Percentiles rank a stretch among this genome's conserved stretches.
phyloP scores from a whole-genome alignment of 2,888 invertebrate genomes.

The Meandrusa payeni region DNA sequence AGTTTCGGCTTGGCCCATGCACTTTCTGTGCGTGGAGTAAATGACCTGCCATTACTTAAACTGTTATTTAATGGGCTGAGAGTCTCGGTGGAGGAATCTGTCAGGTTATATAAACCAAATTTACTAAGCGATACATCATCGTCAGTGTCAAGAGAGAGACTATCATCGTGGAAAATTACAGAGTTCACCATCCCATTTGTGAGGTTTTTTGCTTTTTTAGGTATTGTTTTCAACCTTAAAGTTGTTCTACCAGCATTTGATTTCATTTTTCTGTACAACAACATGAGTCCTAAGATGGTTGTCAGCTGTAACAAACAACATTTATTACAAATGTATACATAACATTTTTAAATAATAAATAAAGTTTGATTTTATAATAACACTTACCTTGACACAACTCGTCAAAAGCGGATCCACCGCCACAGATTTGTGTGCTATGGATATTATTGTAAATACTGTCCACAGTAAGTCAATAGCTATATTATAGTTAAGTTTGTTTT shows the following conservation, averaged over 20 bases:
- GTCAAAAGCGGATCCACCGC: conserved; percentile 45
- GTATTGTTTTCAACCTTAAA: conserved; percentile 37
- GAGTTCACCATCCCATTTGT: conserved; percentile 42
- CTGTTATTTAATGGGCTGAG: conserved; percentile 46
- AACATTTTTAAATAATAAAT: conserved; percentile 10
- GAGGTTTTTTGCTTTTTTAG: conserved; percentile 55
- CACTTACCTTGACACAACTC: conserved; percentile 62
- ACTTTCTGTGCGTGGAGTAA: conserved; percentile 55
- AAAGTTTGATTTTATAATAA: not conserved
- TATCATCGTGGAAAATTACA: conserved; percentile 50
- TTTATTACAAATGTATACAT: conserved; percentile 4
- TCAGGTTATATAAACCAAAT: conserved; percentile 64
- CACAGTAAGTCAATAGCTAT: conserved; percentile 63
- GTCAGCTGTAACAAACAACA: conserved; percentile 53
- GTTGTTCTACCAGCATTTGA: conserved; percentile 35
- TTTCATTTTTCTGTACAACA: conserved; percentile 55
- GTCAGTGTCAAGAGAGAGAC: conserved; percentile 58
- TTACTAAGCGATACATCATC: conserved; percentile 71
- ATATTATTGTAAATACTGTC: conserved; percentile 57
- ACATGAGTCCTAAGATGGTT: conserved; percentile 50
- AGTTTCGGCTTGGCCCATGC: conserved; percentile 64
- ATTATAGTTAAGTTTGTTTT: conserved; percentile 55
- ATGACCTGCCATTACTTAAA: conserved; percentile 57
- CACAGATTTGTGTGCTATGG: conserved; percentile 45
- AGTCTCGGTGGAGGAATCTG: conserved; percentile 65